phyloP scores from a whole-genome alignment of 2,113 vertebrate genomes.

The Todiramphus chloris region DNA sequence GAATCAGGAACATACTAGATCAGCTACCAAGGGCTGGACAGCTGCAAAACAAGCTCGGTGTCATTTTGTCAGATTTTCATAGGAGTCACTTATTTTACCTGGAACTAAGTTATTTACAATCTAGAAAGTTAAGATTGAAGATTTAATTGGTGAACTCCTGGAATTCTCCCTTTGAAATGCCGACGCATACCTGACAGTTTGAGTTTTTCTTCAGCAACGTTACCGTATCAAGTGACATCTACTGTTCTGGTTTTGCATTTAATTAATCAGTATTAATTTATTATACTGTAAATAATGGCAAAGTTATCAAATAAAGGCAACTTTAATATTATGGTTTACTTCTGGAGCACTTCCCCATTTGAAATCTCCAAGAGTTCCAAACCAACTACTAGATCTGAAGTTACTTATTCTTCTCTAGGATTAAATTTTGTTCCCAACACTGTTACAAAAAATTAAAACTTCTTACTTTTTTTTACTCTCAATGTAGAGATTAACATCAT shows the following conservation, averaged over 20 bases:
- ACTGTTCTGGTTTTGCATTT: neutral
- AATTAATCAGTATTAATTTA: neutral
- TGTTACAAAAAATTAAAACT: neutral
- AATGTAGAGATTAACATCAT: neutral
- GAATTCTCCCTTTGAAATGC: neutral
- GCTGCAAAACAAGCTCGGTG: neutral
- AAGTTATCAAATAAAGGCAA: neutral
- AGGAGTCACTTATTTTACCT: neutral
- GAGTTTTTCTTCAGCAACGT: neutral
- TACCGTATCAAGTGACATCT: neutral
- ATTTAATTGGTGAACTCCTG: neutral
- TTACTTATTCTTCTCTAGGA: neutral
- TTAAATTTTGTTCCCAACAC: neutral
- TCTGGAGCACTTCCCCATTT: neutral
- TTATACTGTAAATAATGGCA: neutral
- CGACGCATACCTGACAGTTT: fast-evolving
- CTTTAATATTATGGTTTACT: neutral
- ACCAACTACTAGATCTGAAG: neutral
- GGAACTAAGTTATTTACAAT: neutral
- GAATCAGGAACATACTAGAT: neutral
- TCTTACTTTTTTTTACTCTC: neutral
- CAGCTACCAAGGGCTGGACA: too few relatives aligned
- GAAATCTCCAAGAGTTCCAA: neutral
- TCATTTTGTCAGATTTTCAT: neutral
- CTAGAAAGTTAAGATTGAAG: neutral